These are phyloP conservation scores for Oophaga sylvatica DNA, from an alignment of 2,797 vertebrate species.

Conservation along the genomic window DNA sequence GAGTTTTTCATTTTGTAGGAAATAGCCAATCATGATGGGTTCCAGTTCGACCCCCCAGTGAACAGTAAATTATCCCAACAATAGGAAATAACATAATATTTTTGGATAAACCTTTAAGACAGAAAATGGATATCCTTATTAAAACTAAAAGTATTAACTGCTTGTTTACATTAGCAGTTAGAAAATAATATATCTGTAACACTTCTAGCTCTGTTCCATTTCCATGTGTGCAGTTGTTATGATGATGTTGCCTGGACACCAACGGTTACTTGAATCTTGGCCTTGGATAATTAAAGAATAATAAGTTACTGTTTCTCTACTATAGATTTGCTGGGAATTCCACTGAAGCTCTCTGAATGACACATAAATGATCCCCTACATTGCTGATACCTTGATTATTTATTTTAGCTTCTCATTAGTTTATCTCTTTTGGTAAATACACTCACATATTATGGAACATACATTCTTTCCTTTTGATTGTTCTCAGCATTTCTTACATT, in stretches of 20 bases:
- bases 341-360: not conserved
- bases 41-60: too few relatives aligned
- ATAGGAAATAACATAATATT: too few relatives aligned
- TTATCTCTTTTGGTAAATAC: not conserved
- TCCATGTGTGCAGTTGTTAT: slow-evolving; percentile 2
- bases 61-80: too few relatives aligned
- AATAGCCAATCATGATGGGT: too few relatives aligned
- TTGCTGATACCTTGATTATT: not conserved
- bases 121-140: too few relatives aligned
- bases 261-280: not conserved
- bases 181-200: not conserved
- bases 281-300: slow-evolving; percentile 16
- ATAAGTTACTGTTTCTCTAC: slow-evolving; percentile 31
- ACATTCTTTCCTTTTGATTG: not conserved
- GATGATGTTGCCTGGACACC: slow-evolving; percentile 34
- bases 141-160: too few relatives aligned
- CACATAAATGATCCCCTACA: slow-evolving; percentile 28
- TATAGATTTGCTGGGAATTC: slow-evolving; percentile 36
- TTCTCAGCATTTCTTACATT: not conserved
- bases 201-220: not conserved
- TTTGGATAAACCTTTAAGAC: too few relatives aligned
- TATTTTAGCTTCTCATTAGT: not conserved
- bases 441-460: not conserved
- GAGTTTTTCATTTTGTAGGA: too few relatives aligned
- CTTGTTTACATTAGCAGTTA: too few relatives aligned